These are phyloP conservation scores for Maniola jurtina DNA, from an alignment of 1,140 invertebrate species.

Conservation along the genomic window DNA sequence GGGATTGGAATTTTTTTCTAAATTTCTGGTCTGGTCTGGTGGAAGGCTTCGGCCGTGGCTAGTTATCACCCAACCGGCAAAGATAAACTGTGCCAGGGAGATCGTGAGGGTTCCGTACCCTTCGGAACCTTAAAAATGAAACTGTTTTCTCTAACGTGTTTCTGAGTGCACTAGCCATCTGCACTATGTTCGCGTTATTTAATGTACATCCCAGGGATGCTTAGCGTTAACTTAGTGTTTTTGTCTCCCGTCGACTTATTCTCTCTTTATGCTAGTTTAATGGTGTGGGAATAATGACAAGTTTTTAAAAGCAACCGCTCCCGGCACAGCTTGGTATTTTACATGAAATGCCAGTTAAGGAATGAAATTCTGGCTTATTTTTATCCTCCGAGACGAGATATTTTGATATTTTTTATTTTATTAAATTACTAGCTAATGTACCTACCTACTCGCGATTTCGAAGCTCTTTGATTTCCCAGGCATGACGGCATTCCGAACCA, in stretches of 20 bases:
- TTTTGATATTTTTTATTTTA: no score
- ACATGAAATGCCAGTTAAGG: neutral
- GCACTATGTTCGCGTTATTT: neutral
- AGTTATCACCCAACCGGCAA: no score
- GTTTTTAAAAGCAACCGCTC: neutral
- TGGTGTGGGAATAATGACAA: neutral
- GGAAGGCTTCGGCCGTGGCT: no score
- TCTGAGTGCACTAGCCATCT: neutral
- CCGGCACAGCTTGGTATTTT: neutral
- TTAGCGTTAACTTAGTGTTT: neutral
- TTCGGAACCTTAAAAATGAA: neutral
- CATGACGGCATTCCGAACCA: no score
- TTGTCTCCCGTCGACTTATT: neutral
- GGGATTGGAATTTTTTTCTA: no score
- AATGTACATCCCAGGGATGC: neutral
- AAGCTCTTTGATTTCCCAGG: no score
- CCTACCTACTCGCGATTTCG: no score
- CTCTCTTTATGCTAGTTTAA: conserved; percentile 1
- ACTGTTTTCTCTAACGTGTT: conserved; percentile 1
- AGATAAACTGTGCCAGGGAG: no score
- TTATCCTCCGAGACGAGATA: no score
- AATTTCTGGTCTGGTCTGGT: no score
- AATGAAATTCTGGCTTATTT: neutral
- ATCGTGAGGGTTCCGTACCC: no score
- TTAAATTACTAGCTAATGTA: no score